These are phyloP conservation scores for Chloropsis hardwickii DNA, from an alignment of 2,113 vertebrate species.

Conservation along the genomic window DNA sequence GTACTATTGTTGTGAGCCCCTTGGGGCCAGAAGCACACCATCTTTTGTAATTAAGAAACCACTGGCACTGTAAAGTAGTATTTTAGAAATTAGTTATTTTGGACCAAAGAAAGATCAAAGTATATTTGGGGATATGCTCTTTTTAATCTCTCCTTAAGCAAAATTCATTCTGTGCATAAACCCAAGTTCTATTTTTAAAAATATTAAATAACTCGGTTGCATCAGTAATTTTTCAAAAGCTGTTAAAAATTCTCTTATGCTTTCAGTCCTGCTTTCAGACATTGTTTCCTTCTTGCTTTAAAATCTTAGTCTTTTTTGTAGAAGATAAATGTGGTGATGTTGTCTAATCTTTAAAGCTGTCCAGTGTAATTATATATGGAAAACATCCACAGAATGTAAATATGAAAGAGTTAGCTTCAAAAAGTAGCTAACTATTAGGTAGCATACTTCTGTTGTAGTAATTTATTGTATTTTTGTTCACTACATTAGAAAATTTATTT, in stretches of 20 bases:
- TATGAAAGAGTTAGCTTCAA: background rate
- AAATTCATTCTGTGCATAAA: background rate
- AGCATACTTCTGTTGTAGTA: background rate
- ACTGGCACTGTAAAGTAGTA: background rate
- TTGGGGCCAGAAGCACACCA: conserved; percentile 14
- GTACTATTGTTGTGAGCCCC: conserved; percentile 11
- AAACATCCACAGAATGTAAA: background rate
- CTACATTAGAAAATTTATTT: background rate
- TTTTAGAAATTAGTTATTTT: conserved; percentile 19
- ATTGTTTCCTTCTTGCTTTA: background rate
- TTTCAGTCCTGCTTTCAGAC: background rate
- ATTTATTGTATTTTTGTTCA: background rate
- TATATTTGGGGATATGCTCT: background rate
- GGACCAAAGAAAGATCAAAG: conserved; percentile 41
- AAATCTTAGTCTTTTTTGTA: background rate
- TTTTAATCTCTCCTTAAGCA: background rate
- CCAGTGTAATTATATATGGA: background rate
- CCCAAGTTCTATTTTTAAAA: background rate
- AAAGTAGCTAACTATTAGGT: background rate
- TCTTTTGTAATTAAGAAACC: conserved; percentile 49
- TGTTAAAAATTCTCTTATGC: background rate
- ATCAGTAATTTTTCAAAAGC: background rate
- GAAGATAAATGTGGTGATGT: background rate
- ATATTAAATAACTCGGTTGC: background rate
- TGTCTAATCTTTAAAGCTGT: background rate